Conservation (phyloP, 2,797 vertebrate genomes). For the Amblyraja radiata region DNA sequence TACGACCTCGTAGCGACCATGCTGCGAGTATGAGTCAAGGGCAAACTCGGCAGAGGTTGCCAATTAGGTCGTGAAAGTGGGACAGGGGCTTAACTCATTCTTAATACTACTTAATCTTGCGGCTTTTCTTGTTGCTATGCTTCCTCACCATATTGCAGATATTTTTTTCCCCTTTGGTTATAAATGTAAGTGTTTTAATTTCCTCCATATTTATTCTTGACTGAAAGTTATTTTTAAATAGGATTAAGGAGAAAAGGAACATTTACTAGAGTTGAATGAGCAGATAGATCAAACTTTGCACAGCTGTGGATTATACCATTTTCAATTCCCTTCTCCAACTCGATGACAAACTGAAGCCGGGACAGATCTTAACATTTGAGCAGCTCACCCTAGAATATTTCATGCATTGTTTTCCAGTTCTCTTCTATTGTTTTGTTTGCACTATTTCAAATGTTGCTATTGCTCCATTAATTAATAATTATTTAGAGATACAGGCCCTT, state of each 20-base stretch:
- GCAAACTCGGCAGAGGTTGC: no score
- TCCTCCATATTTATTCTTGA: not conserved
- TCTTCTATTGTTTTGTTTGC: not conserved
- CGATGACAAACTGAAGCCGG: not conserved
- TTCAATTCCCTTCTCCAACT: not conserved
- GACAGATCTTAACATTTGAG: not conserved
- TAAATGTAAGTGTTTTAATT: not conserved
- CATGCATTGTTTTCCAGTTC: not conserved
- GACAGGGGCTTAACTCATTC: not conserved
- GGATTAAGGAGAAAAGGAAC: not conserved
- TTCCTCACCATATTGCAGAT: not conserved
- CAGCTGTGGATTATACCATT: not conserved
- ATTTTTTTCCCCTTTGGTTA: not conserved
- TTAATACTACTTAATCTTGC: not conserved
- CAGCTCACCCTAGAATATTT: not conserved
- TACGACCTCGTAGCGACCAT: no score
- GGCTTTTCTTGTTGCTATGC: not conserved
- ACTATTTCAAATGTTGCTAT: not conserved
- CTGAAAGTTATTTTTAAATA: not conserved
- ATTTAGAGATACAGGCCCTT: not conserved
- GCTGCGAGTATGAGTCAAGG: no score
- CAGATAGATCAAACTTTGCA: not conserved
- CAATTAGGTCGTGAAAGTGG: no score
- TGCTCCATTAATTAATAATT: not conserved
- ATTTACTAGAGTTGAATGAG: not conserved